These are phyloP conservation scores for Oreochromis aureus DNA, from an alignment of 2,113 vertebrate species.

Conservation along the genomic window DNA sequence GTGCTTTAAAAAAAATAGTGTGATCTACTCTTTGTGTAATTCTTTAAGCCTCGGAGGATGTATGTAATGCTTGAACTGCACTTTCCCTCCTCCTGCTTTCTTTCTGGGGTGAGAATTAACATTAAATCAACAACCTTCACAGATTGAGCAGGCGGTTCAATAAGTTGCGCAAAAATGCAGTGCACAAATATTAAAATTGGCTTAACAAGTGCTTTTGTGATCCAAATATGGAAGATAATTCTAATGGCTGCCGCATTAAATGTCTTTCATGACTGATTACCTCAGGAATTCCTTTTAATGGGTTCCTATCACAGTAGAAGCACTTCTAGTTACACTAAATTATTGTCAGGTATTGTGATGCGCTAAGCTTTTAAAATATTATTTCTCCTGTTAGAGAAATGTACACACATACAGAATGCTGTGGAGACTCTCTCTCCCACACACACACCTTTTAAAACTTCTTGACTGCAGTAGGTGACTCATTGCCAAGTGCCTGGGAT, in stretches of 20 bases:
- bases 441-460: slow-evolving; percentile 35
- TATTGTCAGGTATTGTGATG: slow-evolving; percentile 30
- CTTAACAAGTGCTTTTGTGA: not conserved
- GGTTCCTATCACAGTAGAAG: slow-evolving; percentile 17
- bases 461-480: slow-evolving; percentile 53
- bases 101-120: not conserved
- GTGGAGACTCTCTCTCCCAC: not conserved
- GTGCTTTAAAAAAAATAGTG: not conserved
- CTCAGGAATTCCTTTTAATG: slow-evolving; percentile 31
- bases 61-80: not conserved
- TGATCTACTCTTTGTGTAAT: not conserved
- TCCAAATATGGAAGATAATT: slow-evolving; percentile 13
- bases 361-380: slow-evolving; percentile 43
- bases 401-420: not conserved
- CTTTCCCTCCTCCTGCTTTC: not conserved
- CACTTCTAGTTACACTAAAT: slow-evolving; percentile 26
- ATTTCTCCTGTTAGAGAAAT: slow-evolving; percentile 12
- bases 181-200: not conserved
- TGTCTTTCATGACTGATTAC: slow-evolving; percentile 50
- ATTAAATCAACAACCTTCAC: not conserved
- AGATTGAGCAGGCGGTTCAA: not conserved
- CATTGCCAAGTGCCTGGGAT: slow-evolving; percentile 65
- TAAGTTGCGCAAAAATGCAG: not conserved
- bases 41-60: not conserved
- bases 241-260: slow-evolving; percentile 26